A percentile compares a stretch with the other conserved stretches of the same genome.
These are phyloP conservation scores for Typhlichthys subterraneus DNA, from an alignment of 2,797 vertebrate genomes.

Conservation along the genomic window DNA sequence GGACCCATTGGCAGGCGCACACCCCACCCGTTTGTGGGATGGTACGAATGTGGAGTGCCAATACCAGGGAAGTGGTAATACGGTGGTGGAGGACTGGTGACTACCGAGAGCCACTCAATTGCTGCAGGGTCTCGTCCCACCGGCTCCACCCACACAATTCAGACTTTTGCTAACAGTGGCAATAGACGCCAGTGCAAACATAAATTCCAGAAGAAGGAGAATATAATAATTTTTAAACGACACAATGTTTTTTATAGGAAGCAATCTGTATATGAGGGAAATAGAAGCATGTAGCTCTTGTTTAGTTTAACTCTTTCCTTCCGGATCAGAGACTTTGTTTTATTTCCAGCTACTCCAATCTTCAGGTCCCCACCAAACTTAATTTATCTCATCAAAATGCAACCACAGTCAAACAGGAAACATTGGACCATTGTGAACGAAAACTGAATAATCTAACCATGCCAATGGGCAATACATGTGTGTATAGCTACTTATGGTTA, in stretches of 20 bases:
- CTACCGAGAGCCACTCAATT: constrained; percentile 44
- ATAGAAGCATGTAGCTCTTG: constrained; percentile 74
- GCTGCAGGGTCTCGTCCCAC: too few relatives aligned
- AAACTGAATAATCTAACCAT: constrained; percentile 52
- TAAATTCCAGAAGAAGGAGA: constrained; percentile 73
- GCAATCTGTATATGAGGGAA: constrained; percentile 82
- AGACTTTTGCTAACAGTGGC: constrained; percentile 69
- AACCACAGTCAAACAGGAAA: constrained; percentile 45
- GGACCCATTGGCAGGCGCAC: constrained; percentile 90
- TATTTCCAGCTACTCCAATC: constrained; percentile 50
- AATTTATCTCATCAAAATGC: constrained; percentile 70
- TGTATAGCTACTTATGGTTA: constrained; percentile 60
- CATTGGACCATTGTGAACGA: constrained; percentile 53
- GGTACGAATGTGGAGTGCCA: constrained; percentile 97
- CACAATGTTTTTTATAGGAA: constrained; percentile 68
- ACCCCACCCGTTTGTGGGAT: constrained; percentile 90
- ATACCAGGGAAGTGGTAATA: constrained; percentile 98
- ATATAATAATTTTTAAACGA: constrained; percentile 76
- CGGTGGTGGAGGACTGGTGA: constrained; percentile 38
- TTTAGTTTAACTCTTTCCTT: constrained; percentile 59
- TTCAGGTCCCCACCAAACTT: constrained; percentile 53
- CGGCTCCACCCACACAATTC: constrained; percentile 29
- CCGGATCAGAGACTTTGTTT: constrained; percentile 48
- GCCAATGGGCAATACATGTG: constrained; percentile 45
- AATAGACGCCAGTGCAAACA: constrained; percentile 62